Base-by-base conservation (phyloP, 2,888 invertebrate species). In the Teleogryllus oceanicus region DNA sequence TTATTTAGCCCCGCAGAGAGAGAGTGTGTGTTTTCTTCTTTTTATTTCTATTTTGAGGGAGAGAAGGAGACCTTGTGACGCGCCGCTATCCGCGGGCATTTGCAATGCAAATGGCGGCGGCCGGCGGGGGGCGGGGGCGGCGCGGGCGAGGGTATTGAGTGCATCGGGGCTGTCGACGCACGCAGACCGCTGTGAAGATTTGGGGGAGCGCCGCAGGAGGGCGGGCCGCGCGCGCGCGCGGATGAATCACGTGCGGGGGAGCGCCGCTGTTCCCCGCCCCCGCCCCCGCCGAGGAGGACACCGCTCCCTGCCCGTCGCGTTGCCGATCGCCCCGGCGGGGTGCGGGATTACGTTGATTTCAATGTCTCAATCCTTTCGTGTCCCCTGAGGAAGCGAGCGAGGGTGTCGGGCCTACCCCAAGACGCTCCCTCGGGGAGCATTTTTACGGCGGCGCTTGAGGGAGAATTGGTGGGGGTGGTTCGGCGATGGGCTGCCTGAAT, bases 11-110 rank as follows among this genome's bases (percentile, higher is more conserved):
- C 62, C 62, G 62, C 62, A 75, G 49, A 75, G 18, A 50, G 74
- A 78, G 78, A 74, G 78, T 49, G 62, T 62, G 62, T 62, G 62
- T 77, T 77, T 24, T 49, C 20, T 49, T 49, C n/a, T 77, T 50
- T 78, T 78, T 78, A 62, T 62, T 62, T 62, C 62, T 62, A 62
- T 62, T 62, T 62, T n/a, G 62, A 62, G n/a, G 79, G 80, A 80
- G 79, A 77, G 79, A 79, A 37, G 80, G 80, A 77, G 79, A 79
- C 78, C 79, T 78, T 79, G 78, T 80, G 80, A 80, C 79, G 79
- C 76, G 79, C 76, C 76, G 79, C 75, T n/a, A n/a, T 62, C 16
- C n/a, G 62, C 75, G 79, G 50, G 79, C 78, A 80, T 80, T 79
- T 80, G 80, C 80, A 80, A 79, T 80, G 79, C 80, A 80, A 80